Conservation (phyloP, 2,797 vertebrate species). For the Aphelocoma californica region DNA sequence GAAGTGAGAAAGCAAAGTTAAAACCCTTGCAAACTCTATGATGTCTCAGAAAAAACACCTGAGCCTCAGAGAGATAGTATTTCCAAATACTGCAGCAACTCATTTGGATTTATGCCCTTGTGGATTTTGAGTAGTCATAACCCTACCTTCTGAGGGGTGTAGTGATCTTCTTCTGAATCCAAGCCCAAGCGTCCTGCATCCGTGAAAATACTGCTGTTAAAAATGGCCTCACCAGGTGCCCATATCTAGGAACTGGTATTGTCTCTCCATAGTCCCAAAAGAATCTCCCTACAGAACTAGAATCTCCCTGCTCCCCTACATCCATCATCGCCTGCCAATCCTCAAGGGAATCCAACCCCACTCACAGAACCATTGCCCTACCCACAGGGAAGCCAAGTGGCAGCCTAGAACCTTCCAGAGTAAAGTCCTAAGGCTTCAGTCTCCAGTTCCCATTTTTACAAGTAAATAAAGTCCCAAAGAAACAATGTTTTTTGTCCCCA, state of each 20-base stretch:
- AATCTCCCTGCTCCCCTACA: not conserved
- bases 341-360: not conserved
- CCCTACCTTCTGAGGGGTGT: slow-evolving; percentile 90
- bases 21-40: not conserved
- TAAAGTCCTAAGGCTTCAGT: not conserved
- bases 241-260: not conserved
- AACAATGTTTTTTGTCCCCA: not conserved
- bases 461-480: not conserved
- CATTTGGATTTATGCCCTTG: not conserved
- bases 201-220: slow-evolving; percentile 22
- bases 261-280: not conserved
- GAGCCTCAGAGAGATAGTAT: not conserved
- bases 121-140: not conserved
- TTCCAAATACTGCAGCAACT: not conserved
- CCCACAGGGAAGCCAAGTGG: not conserved
- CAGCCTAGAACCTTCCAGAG: not conserved
- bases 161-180: slow-evolving; percentile 95
- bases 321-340: not conserved
- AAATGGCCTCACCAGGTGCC: not conserved
- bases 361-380: not conserved
- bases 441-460: not conserved
- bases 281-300: not conserved
- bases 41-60: not conserved
- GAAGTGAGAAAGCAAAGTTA: not conserved
- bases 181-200: slow-evolving; percentile 89